A percentile compares a stretch with the other conserved stretches of the same genome.
Conservation (phyloP, 2,888 invertebrate species). For the Anorthoa munda region DNA sequence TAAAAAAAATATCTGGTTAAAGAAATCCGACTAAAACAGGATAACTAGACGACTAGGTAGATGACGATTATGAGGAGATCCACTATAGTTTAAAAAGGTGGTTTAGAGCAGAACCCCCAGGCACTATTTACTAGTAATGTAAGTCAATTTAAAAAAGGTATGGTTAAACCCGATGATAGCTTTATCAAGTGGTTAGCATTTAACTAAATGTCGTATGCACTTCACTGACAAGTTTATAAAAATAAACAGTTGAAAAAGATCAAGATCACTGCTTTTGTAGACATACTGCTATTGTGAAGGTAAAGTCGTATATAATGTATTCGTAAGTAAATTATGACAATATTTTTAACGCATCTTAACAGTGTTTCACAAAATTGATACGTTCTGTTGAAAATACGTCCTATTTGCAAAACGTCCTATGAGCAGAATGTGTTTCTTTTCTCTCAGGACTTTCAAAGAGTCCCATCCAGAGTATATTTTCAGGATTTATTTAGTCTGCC, state of each 20-base stretch:
- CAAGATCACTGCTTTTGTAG: slow-evolving; percentile 22
- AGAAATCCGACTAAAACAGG: no score
- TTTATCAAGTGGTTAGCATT: slow-evolving; percentile 34
- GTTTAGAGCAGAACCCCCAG: neutral
- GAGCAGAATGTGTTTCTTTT: no score
- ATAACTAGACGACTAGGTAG: no score
- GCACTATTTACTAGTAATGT: neutral
- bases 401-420: no score
- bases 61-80: neutral
- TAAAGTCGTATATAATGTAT: neutral
- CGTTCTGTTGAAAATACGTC: no score
- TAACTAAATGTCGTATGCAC: slow-evolving; percentile 40
- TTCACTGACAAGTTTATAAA: slow-evolving; percentile 26
- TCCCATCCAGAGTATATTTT: no score
- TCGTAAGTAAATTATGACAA: neutral
- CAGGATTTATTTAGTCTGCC: no score
- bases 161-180: neutral
- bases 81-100: neutral
- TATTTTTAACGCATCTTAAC: neutral
- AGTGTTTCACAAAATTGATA: neutral
- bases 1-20: no score
- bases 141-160: neutral
- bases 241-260: slow-evolving; percentile 35
- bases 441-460: no score
- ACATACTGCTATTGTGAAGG: slow-evolving; percentile 2